These are phyloP conservation scores for Caerostris darwini DNA, from an alignment of 1,140 invertebrate genomes.

Conservation along the genomic window DNA sequence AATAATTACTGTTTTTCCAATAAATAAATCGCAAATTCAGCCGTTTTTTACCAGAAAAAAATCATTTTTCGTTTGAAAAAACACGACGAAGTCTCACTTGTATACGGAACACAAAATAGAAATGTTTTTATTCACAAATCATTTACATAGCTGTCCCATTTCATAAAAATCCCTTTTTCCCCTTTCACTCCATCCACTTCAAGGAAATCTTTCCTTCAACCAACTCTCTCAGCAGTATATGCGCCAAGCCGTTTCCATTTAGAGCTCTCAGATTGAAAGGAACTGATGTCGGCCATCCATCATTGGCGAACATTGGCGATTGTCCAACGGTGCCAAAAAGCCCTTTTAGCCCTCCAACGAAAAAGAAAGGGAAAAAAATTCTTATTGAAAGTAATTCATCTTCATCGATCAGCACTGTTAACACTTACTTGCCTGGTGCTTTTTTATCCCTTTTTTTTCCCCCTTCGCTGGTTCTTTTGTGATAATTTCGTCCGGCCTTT, in stretches of 20 bases:
- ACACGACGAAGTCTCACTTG: too few relatives aligned
- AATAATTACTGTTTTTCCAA: too few relatives aligned
- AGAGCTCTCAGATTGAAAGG: not conserved
- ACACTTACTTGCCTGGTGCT: not conserved
- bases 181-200: too few relatives aligned
- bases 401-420: slow-evolving; percentile 60
- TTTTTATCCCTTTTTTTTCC: not conserved
- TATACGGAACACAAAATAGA: too few relatives aligned
- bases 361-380: not conserved
- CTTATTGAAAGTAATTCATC: slow-evolving; percentile 45
- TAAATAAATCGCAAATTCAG: too few relatives aligned
- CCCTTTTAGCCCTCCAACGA: not conserved
- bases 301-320: slow-evolving; percentile 44
- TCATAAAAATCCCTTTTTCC: too few relatives aligned
- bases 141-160: too few relatives aligned
- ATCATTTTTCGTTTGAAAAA: too few relatives aligned
- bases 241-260: not conserved
- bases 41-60: too few relatives aligned
- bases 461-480: not conserved
- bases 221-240: not conserved
- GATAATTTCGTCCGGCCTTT: not conserved
- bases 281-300: slow-evolving; percentile 3
- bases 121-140: too few relatives aligned
- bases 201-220: too few relatives aligned
- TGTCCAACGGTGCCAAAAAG: slow-evolving; percentile 45